These are phyloP conservation scores for Panulirus ornatus DNA, from an alignment of 1,140 invertebrate genomes.

Conservation along the genomic window DNA sequence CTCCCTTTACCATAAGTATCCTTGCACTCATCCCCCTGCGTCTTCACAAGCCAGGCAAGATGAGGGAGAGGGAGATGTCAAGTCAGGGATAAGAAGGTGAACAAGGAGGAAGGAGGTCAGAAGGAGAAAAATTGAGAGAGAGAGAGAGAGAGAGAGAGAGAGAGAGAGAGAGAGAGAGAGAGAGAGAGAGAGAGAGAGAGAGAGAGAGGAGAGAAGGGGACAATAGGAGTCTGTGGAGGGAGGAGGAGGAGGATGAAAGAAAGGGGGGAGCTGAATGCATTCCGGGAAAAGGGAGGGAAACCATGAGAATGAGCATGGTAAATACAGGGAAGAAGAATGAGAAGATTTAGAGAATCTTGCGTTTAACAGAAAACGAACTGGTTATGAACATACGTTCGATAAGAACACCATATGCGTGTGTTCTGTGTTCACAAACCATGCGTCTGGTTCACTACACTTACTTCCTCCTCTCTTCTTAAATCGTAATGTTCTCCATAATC, in stretches of 20 bases:
- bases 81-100: no score
- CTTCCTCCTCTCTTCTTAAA: no score
- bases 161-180: neutral
- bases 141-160: conserved; percentile 1
- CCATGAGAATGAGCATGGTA: neutral
- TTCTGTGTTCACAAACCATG: no score
- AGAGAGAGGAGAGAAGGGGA: neutral
- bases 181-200: neutral
- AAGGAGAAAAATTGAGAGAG: neutral
- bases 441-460: no score
- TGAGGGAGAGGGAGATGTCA: no score
- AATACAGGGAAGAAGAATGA: neutral
- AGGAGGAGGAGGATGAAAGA: neutral
- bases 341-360: neutral
- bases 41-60: no score
- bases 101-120: neutral
- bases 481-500: no score
- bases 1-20: no score
- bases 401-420: no score
- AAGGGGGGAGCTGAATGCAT: neutral
- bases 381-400: no score
- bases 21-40: no score
- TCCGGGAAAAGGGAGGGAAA: neutral
- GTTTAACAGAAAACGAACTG: no score
- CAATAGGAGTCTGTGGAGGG: neutral